A percentile compares a stretch with the other conserved stretches of the same genome.
Conservation (phyloP, 2,888 invertebrate genomes). For the Drosophila subquinaria region DNA sequence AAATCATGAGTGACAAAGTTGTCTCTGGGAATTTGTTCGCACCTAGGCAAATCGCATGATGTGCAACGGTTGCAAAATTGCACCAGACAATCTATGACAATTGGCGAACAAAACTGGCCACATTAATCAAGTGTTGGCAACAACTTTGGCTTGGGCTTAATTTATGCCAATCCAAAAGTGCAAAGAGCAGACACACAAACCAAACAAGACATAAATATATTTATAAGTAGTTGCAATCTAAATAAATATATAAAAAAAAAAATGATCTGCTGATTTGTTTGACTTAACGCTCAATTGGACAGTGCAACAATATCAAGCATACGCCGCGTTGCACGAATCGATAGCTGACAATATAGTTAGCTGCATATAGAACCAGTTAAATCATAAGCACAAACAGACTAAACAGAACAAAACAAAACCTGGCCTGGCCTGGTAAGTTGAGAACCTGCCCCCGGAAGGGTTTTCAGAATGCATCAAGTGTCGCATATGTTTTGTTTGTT, state of each 20-base stretch:
- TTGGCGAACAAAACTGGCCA: slow-evolving; percentile 47
- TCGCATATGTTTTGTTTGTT: slow-evolving; percentile 25
- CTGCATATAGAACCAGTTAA: slow-evolving; percentile 49
- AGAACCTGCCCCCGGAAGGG: slow-evolving; percentile 82
- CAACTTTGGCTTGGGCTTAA: slow-evolving; percentile 52
- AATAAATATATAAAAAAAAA: background rate
- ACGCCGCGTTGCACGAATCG: slow-evolving; percentile 65
- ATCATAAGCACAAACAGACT: slow-evolving; percentile 25
- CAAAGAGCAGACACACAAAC: slow-evolving; percentile 63
- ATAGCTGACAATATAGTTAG: slow-evolving; percentile 16
- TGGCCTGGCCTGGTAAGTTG: slow-evolving; percentile 42
- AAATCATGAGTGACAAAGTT: background rate
- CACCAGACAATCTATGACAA: slow-evolving; percentile 66
- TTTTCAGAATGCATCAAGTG: slow-evolving; percentile 54
- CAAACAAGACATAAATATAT: background rate
- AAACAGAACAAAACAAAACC: slow-evolving; percentile 30
- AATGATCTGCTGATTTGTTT: slow-evolving; percentile 45
- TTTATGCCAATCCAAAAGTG: slow-evolving; percentile 74
- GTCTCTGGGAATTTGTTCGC: background rate
- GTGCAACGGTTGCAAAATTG: slow-evolving; percentile 59
- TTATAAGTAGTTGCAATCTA: slow-evolving; percentile 1
- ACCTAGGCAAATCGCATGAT: slow-evolving; percentile 51
- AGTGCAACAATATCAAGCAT: slow-evolving; percentile 65
- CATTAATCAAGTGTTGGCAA: slow-evolving; percentile 74
- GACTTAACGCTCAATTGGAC: slow-evolving; percentile 42